A percentile compares a stretch with the other conserved stretches of the same genome.
Conservation (phyloP, 2,113 vertebrate species). For the Zapornia atra region DNA sequence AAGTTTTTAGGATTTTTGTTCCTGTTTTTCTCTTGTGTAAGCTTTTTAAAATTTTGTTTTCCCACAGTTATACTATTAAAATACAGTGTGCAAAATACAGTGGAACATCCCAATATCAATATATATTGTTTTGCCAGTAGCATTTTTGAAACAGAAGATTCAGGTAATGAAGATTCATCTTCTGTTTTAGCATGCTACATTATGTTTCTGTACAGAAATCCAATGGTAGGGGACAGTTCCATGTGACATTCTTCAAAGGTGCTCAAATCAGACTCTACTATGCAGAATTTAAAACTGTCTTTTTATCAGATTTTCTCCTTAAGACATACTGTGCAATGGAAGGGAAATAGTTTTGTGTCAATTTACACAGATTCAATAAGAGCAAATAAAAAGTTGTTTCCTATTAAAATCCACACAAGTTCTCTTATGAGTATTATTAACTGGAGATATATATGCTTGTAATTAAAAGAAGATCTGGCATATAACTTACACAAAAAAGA, state of each 20-base stretch:
- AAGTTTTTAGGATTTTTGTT: not conserved
- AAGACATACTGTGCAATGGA: not conserved
- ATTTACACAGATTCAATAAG: constrained; percentile 26
- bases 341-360: not conserved
- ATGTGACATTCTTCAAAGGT: not conserved
- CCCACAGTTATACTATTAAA: not conserved
- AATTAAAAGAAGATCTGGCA: constrained; percentile 27
- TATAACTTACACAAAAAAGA: constrained; percentile 56
- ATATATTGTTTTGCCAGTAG: not conserved
- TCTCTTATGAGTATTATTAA: constrained; percentile 46
- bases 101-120: not conserved
- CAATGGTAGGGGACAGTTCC: not conserved
- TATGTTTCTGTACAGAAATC: not conserved
- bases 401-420: constrained; percentile 33
- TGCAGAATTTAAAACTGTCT: not conserved
- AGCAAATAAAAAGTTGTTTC: constrained; percentile 48
- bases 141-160: not conserved
- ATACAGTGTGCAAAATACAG: not conserved
- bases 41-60: not conserved
- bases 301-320: not conserved
- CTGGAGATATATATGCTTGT: constrained; percentile 45
- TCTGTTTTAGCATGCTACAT: too few relatives aligned
- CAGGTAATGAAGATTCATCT: not conserved
- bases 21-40: not conserved
- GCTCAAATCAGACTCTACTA: not conserved